Evolutionary conservation across 2,888 invertebrate genomes (phyloP), one percentile per base, ranked within the genome.

Genomic region (Noctuana brunneofusca): DNA sequence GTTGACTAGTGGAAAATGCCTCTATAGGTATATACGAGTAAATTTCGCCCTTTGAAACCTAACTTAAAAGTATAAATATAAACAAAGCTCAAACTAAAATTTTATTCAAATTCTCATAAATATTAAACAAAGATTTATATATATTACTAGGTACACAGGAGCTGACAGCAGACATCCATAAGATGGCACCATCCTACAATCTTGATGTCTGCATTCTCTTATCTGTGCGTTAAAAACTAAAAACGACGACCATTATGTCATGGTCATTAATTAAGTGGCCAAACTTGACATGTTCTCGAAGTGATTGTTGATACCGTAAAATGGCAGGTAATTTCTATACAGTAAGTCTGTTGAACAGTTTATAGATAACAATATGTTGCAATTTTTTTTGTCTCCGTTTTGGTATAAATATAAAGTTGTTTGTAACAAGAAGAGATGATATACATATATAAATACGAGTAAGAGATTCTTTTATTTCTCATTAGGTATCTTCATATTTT

Each of bases 121-220:
- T 71, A 71, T 74, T 71, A 65, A 52, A 55, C 66, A 71, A 20
- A 79, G 65, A 77, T 75, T 77, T 72, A 75, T 71, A 77, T 75
- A 78, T 72, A 75, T 71, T 71, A 64, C 64, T 74, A 75, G 66
- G 71, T 70, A 80, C 76, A 82, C 84, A 68, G 84, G 80, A 87
- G 84, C 79, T 81, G 86, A 86, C 85, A 86, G 81, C 70, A 70
- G 76, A 80, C 83, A 84, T 83, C 77, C 75, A 84, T 85, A 86
- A 84, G 80, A 75, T 75, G 79, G 75, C 75, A 58, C 58, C 58
- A 52, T 52, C 11, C 9, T n/a, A 69, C 73, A 75, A 83, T 84
- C 87, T 85, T 86, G 89, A 90, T 88, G 90, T 89, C 89, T 87
- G 87, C 76, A 69, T 75, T 71, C 68, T 58, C 68, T 72, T 81